Base-by-base conservation (phyloP, 2,797 vertebrate species). In the Aeoliscus strigatus region DNA sequence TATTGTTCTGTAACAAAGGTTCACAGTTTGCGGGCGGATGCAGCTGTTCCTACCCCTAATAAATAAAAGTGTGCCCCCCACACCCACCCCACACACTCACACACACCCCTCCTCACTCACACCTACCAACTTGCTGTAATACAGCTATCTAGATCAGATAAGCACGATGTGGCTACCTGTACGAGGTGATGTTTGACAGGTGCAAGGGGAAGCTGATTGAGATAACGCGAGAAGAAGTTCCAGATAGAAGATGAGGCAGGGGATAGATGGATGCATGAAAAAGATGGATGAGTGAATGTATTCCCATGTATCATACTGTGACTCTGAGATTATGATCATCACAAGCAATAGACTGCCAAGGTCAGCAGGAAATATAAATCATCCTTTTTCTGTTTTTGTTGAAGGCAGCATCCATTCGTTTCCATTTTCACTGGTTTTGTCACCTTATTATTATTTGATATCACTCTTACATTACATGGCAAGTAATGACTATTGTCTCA, bases 141-240 rank as follows among this genome's bases (percentile, higher is more conserved):
- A 86, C 87, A 76, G 88, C 81, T 88, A 88, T 90, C 79, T 84
- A 59, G 87, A 85, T 91, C 86, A 91, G 90, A 90, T 93, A 91
- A 89, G 85, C 62, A 53, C 17, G 69, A 77, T 83, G 77, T 78
- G 82, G 89, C 91, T 92, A 90, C 89, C 88, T 90, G 86, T 83
- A 73, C 86, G 64, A 89, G 85, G 82, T 81, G 77, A 84, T 64
- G 63, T 87, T 90, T 91, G 91, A 92, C 91, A 94, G 90, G 88
- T 94, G 88, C 86, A 81, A 87, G 83, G 85, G 85, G 85, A 83
- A 86, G 81, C 85, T 88, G 84, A 88, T 91, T 87, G 85, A 88
- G 91, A 92, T 90, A 92, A 92, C 90, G 83, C 89, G 84, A 86
- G 86, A 83, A 89, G 85, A 84, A 87, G 82, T 82, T 87, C 84